Evolutionary conservation across 2,888 invertebrate species (phyloP).

Genomic region (Criorhina ranunculi): DNA sequence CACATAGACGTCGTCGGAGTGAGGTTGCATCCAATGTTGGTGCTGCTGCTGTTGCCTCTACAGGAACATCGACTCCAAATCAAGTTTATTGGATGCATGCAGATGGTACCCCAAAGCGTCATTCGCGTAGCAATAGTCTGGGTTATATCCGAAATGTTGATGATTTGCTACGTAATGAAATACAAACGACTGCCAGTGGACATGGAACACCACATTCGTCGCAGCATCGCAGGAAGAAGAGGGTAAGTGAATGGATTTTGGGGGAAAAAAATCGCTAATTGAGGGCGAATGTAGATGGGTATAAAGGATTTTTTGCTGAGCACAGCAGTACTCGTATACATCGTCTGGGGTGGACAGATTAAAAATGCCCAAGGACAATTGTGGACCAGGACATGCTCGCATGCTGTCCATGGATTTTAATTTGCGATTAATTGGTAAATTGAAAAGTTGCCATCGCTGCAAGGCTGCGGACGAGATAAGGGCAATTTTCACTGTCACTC

Average conservation of each 20-base stretch:
- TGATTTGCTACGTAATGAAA: slow-evolving; percentile 79
- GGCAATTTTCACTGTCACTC: slow-evolving; percentile 41
- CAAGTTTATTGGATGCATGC: slow-evolving; percentile 83
- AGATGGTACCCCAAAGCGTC: slow-evolving; percentile 76
- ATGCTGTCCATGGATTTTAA: slow-evolving; percentile 57
- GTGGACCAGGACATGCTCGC: neutral
- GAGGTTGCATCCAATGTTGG: slow-evolving; percentile 55
- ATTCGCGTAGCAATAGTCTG: slow-evolving; percentile 82
- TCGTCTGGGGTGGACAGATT: slow-evolving; percentile 47
- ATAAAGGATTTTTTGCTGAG: slow-evolving; percentile 17
- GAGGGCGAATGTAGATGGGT: slow-evolving; percentile 11
- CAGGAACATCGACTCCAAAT: slow-evolving; percentile 80
- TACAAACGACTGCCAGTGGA: slow-evolving; percentile 79
- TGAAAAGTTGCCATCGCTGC: slow-evolving; percentile 59
- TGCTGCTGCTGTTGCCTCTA: slow-evolving; percentile 41
- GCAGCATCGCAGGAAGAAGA: slow-evolving; percentile 81
- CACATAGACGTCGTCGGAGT: slow-evolving; percentile 55
- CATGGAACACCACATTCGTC: slow-evolving; percentile 80
- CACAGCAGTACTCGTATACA: slow-evolving; percentile 18
- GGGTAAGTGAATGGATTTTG: slow-evolving; percentile 79
- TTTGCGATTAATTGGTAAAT: slow-evolving; percentile 69
- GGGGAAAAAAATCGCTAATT: slow-evolving; percentile 1
- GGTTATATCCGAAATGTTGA: slow-evolving; percentile 83
- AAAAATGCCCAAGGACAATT: slow-evolving; percentile 55
- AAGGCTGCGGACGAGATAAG: slow-evolving; percentile 33